Percentiles rank a stretch among this genome's conserved stretches.
Evolutionary conservation across 2,888 invertebrate genomes (phyloP).

Genomic region (Notodonta dromedarius): DNA sequence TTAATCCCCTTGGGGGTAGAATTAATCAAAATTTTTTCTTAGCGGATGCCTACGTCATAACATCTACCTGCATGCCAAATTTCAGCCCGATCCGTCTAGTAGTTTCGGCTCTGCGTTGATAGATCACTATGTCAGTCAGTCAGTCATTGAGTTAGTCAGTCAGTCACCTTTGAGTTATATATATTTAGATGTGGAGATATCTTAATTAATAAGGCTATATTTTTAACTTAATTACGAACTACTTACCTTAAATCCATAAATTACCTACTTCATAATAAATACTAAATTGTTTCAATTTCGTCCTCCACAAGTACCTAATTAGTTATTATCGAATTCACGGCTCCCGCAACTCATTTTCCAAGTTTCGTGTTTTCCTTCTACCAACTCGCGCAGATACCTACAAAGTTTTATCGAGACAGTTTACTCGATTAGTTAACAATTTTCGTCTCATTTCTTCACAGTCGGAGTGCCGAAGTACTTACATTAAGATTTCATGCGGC

Average conservation of each 20-base stretch:
- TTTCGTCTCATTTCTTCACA: slow-evolving; percentile 5
- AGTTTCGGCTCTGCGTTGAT: too few relatives aligned
- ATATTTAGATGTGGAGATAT: too few relatives aligned
- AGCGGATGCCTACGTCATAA: too few relatives aligned
- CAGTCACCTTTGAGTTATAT: too few relatives aligned
- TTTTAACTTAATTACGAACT: not conserved
- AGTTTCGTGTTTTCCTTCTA: slow-evolving; percentile 20
- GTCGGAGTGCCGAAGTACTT: not conserved
- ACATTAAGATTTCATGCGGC: slow-evolving; percentile 13
- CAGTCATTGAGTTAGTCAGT: too few relatives aligned
- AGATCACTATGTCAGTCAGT: too few relatives aligned
- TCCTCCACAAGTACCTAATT: not conserved
- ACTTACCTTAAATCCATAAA: too few relatives aligned
- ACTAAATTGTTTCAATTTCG: not conserved
- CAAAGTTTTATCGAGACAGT: slow-evolving; percentile 12
- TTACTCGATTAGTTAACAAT: slow-evolving; percentile 5
- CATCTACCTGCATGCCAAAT: too few relatives aligned
- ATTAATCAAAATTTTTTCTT: too few relatives aligned
- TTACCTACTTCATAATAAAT: not conserved
- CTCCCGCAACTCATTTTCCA: slow-evolving; percentile 17
- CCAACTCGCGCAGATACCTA: slow-evolving; percentile 7
- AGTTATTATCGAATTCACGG: slow-evolving; percentile 5
- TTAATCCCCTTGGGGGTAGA: too few relatives aligned
- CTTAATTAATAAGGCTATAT: too few relatives aligned
- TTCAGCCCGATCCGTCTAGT: too few relatives aligned